Conservation (phyloP, 2,797 vertebrate genomes). For the Chiroxiphia lanceolata region DNA sequence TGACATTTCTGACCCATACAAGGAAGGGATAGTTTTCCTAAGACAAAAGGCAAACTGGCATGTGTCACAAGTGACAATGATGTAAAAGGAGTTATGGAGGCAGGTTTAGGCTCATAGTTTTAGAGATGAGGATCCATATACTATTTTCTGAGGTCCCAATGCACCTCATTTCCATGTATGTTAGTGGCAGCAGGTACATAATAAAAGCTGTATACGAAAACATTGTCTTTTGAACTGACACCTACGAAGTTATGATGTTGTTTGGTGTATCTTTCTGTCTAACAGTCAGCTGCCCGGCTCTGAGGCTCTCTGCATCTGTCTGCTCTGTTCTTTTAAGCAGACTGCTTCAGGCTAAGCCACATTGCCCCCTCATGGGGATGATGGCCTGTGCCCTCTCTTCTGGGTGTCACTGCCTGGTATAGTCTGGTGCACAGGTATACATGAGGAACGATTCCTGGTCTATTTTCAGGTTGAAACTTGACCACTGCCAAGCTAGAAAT, state of each 20-base stretch:
- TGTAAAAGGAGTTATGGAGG: neutral
- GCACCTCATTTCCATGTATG: neutral
- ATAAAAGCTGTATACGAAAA: neutral
- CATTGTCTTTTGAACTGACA: neutral
- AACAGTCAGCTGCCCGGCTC: neutral
- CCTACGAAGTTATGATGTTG: fast-evolving
- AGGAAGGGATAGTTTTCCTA: neutral
- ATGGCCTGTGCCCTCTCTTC: fast-evolving
- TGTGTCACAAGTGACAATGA: neutral
- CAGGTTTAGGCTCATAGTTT: neutral
- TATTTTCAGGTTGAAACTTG: neutral
- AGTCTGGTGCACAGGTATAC: neutral
- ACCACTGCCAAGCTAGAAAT: neutral
- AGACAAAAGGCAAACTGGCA: neutral
- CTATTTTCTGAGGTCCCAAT: neutral
- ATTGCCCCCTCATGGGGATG: fast-evolving
- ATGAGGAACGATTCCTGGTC: neutral
- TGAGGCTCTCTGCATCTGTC: neutral
- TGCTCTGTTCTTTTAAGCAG: neutral
- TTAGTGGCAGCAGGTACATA: fast-evolving
- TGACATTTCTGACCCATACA: neutral
- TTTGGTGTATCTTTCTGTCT: neutral
- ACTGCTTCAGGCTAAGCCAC: neutral
- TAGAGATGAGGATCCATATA: neutral
- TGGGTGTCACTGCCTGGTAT: neutral